Base-by-base conservation (phyloP, 53 echinoderm and acorn worm species). In the Paracentrotus lividus region DNA sequence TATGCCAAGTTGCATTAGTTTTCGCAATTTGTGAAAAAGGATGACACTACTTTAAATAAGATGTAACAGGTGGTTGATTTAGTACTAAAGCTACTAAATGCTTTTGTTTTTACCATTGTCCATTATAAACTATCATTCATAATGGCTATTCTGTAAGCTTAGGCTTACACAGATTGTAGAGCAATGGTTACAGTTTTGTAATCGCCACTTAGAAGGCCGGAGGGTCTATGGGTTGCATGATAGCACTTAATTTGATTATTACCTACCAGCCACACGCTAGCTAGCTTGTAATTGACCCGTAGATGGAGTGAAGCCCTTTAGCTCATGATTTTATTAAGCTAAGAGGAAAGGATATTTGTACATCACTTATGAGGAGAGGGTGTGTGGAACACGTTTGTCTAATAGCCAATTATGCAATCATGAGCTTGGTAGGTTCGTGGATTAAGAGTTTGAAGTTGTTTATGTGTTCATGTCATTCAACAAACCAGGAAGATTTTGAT, bases 161-260 rank as follows among this genome's bases (percentile, higher is more conserved):
- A 32, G 38, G 36, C 72, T 38, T 40, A 40, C 40, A 40, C 36
- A 38, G 40, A 40, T 72, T 38, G 16, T 16, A 36, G 36, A 72
- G 36, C 4, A 31, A 66, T n/a, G n/a, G n/a, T 66, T 32, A 66
- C 66, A 31, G 31, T 32, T 66, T 66, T 66, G 66, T 72, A 72
- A 38, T 40, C 27, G 40, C 21, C 5, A 21, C 72, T 34, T 14
- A 36, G 69, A 69, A 36, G 15, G 86, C 86, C 24, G 0, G 86
- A 86, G 86, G 86, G 55, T 32, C 16, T 32, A 36, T 53, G 56
- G 49, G 36, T 86, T 34, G 18, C 55, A 86, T 21, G 44, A 56
- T 36, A 56, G 86, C 38, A 86, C 86, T 54, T 86, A 56, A 86
- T 86, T 86, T 86, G 86, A 86, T 86, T 54, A 55, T 86, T 27